Conservation (phyloP, 2,113 vertebrate species). For the Periophthalmus modestus region DNA sequence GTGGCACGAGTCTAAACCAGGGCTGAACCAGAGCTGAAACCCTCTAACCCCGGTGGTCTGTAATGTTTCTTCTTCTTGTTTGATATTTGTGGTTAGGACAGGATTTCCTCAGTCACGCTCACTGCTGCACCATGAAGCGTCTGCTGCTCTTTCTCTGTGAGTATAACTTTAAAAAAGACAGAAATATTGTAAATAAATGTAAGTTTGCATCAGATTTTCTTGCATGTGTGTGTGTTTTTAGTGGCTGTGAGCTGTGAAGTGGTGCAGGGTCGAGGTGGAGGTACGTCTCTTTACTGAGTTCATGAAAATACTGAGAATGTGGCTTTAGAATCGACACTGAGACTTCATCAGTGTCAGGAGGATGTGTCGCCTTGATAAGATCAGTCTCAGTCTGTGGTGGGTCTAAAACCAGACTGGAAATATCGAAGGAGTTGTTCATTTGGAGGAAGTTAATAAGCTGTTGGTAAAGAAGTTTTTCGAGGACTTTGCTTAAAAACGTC, state of each 20-base stretch:
- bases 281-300: neutral
- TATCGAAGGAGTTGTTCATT: too few relatives aligned
- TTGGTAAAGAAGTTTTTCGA: too few relatives aligned
- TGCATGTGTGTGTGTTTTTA: neutral
- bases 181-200: neutral
- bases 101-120: constrained; percentile 1
- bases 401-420: neutral
- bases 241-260: neutral
- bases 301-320: too few relatives aligned
- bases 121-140: neutral
- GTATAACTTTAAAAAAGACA: neutral
- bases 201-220: neutral
- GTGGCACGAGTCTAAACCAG: neutral
- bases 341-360: too few relatives aligned
- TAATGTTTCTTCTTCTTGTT: neutral
- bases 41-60: too few relatives aligned
- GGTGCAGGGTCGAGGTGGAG: neutral
- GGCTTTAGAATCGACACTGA: too few relatives aligned
- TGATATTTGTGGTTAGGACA: neutral
- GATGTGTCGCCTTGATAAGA: too few relatives aligned
- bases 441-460: too few relatives aligned
- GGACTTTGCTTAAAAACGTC: too few relatives aligned
- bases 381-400: too few relatives aligned
- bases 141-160: neutral
- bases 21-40: neutral